phyloP scores from a whole-genome alignment of 2,797 vertebrate genomes.

The Phoxinus dragarum region DNA sequence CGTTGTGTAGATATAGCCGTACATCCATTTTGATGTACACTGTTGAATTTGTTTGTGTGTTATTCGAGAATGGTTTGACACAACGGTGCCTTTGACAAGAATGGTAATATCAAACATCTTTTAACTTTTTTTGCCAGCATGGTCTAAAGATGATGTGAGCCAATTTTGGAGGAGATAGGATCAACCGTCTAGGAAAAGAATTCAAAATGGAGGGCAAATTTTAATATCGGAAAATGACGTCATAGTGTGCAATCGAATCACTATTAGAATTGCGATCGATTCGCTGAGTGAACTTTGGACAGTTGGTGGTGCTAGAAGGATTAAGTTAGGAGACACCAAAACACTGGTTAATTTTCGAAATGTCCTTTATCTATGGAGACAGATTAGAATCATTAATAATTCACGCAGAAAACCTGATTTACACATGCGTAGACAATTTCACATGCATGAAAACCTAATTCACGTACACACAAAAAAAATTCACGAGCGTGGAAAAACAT shows the following conservation, averaged over 20 bases:
- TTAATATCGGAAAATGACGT: background rate
- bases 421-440: too few species aligned
- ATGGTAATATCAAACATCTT: background rate
- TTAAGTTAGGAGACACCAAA: background rate
- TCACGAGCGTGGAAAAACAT: too few species aligned
- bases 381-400: too few species aligned
- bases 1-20: background rate
- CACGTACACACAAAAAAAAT: too few species aligned
- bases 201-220: too few species aligned
- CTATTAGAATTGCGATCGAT: background rate
- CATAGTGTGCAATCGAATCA: background rate
- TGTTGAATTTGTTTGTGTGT: background rate
- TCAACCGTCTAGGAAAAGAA: background rate
- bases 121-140: background rate
- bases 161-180: background rate
- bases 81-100: too few species aligned
- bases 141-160: background rate
- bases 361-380: too few species aligned
- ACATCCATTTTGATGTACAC: background rate
- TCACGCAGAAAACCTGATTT: too few species aligned
- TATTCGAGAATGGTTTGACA: background rate
- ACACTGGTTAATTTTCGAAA: background rate
- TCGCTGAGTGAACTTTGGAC: background rate
- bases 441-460: too few species aligned
- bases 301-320: background rate